Conservation (phyloP, 1,140 invertebrate genomes). For the Venturia canescens region DNA sequence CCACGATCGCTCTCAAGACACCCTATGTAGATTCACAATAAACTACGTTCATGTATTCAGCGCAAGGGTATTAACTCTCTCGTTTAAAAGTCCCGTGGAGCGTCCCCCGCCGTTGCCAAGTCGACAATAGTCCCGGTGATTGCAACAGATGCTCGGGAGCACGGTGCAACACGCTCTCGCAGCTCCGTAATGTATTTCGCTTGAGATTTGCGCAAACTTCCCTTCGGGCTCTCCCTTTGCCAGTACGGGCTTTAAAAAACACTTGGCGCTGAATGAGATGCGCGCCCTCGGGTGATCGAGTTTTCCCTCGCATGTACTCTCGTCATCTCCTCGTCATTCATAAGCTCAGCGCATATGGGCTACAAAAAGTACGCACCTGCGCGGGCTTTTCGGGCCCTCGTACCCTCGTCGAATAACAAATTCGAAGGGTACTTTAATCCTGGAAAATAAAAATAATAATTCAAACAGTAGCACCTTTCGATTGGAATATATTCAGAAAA, state of each 20-base stretch:
- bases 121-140: slow-evolving; percentile 54
- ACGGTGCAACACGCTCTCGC: slow-evolving; percentile 2
- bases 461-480: too few relatives aligned
- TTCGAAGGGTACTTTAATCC: too few relatives aligned
- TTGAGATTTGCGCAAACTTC: neutral
- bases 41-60: neutral
- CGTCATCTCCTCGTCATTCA: neutral
- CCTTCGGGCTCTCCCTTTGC: neutral
- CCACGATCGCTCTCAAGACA: too few relatives aligned
- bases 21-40: neutral
- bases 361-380: neutral
- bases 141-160: slow-evolving; percentile 59
- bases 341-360: neutral
- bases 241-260: slow-evolving; percentile 14
- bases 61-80: slow-evolving; percentile 1
- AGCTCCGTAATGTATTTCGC: neutral
- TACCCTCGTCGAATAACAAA: neutral
- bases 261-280: neutral
- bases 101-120: slow-evolving; percentile 14
- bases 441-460: too few relatives aligned
- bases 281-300: neutral
- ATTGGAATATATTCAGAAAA: too few relatives aligned
- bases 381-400: neutral
- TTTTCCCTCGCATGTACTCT: neutral
- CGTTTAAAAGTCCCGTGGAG: slow-evolving; percentile 43